Evolutionary conservation across 2,797 vertebrate species (phyloP), one percentile per base, ranked within the genome.

Genomic region (Hippoglossus hippoglossus): DNA sequence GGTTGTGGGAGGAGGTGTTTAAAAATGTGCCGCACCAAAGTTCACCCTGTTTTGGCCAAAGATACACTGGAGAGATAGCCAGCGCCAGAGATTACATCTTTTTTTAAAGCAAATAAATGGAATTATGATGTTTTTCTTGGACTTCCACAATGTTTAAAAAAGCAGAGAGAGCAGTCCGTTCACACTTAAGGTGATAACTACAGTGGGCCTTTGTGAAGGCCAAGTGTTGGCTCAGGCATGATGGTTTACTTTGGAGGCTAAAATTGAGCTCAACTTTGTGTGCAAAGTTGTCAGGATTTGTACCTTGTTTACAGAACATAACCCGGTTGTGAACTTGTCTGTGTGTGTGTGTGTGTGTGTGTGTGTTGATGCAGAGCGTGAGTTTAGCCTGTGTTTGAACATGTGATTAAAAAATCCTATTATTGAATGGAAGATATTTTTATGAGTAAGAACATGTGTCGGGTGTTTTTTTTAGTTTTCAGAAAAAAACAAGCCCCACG

Each of bases 121-220:
- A 92, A 92, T 93, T 87, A 84, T 87, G 82, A 80, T 93, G 88
- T 94, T 94, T 92, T 89, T 31, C 87, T 94, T 94, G 93, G 93
- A 91, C 8, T 62, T 80, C 24, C 63, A 55, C 75, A 85, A 89
- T 92, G 91, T 93, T 92, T 93, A 87, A 75, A 93, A 91, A 82
- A 49, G 85, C 79, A 34, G 85, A 89, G 89, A 86, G 88, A 91
- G 92, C 80, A 49, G 89, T 87, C 81, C 80, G 80, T 94, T 95
- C 92, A 94, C 92, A 93, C 90, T 91, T 89, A 73, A 92, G 91
- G 91, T 94, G 94, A 94, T 94, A 94, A 94, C 91, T 93, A 95
- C 93, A 94, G 86, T 90, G 89, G 79, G 86, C 77, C 93, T 93
- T 93, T 94, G 93, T 94, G 89, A 89, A 84, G 84, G 75, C 80